phyloP scores from a whole-genome alignment of 2,888 invertebrate genomes.

The Cheilosia pagana region DNA sequence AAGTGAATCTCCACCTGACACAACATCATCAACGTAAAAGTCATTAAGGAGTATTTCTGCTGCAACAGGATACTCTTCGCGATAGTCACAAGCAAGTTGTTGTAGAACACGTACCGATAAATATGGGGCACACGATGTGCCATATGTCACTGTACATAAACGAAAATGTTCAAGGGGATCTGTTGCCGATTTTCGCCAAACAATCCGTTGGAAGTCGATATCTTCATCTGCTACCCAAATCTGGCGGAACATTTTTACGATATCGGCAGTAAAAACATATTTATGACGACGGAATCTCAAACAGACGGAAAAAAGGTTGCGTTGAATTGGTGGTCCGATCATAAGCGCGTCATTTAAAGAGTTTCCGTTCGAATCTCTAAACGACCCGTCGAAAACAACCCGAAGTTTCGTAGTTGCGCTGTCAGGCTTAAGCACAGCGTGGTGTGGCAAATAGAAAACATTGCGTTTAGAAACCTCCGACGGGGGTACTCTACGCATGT shows the following conservation, averaged over 20 bases:
- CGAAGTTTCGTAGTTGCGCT: too few species aligned
- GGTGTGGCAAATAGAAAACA: constrained; percentile 37
- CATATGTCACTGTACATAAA: constrained; percentile 39
- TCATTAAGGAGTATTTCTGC: constrained; percentile 35
- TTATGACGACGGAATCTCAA: constrained; percentile 27
- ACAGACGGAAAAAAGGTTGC: constrained; percentile 9
- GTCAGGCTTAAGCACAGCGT: too few species aligned
- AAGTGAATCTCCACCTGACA: constrained; percentile 27
- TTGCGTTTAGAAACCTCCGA: constrained; percentile 43
- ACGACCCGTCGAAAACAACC: too few species aligned
- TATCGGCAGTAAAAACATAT: constrained; percentile 47
- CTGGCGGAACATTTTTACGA: constrained; percentile 71
- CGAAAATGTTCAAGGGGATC: constrained; percentile 19
- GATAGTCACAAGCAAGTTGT: constrained; percentile 64
- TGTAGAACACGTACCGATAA: constrained; percentile 42
- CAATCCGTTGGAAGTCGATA: constrained; percentile 35
- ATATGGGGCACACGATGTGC: constrained; percentile 38
- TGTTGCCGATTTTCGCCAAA: constrained; percentile 29
- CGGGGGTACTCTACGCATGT: constrained; percentile 47
- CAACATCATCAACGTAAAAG: constrained; percentile 21
- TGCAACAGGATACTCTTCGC: not conserved
- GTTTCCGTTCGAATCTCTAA: constrained; percentile 15
- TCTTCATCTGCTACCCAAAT: constrained; percentile 30
- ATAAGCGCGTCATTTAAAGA: constrained; percentile 27
- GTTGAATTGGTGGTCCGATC: constrained; percentile 33